Evolutionary conservation across 2,113 vertebrate genomes (phyloP), one percentile per base, ranked within the genome.

Genomic region (Seriola rivoliana): DNA sequence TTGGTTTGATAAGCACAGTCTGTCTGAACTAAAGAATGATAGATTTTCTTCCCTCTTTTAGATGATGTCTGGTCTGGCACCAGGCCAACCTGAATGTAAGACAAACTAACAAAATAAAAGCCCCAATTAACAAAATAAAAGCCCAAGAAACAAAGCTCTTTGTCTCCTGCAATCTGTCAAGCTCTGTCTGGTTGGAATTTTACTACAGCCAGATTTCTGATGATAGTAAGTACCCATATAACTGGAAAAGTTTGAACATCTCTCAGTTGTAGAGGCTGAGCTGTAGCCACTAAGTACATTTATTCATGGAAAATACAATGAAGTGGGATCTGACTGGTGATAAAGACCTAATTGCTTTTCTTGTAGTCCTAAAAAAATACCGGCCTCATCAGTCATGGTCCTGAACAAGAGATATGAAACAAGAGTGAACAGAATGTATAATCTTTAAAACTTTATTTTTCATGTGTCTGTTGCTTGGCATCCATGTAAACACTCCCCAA

Each of bases 81-180:
- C 86, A 84, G 87, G 69, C 87, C 79, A 91, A 90, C 62, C 63
- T 92, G 90, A 93, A 93, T 88, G 89, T 92, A 91, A 89, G 58
- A 83, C 73, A 83, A 86, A 71, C 36, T 54, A 74, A 80, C 70
- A 50, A 82, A 94, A 91, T 88, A 94, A 92, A 93, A 89, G 63
- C 50, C 72, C 48, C 46, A 86, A 71, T 29, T 50, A 74, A 80
- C 70, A 50, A 82, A 94, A 91, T 88, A 94, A 92, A 93, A 89
- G 63, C 50, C 46, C 44, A 36, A 65, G 71, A 88, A 62, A 77
- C 40, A 83, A 62, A 75, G 23, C 38, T 62, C 29, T 80, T 62
- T 63, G 81, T 71, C 78, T 88, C 65, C 17, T 52, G 14, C 25
- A 54, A 36, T 85, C 72, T 78, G 70, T 79, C 55, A 78, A 32